These are phyloP conservation scores for Amblyteles armatorius DNA, from an alignment of 2,888 invertebrate genomes.

Conservation along the genomic window DNA sequence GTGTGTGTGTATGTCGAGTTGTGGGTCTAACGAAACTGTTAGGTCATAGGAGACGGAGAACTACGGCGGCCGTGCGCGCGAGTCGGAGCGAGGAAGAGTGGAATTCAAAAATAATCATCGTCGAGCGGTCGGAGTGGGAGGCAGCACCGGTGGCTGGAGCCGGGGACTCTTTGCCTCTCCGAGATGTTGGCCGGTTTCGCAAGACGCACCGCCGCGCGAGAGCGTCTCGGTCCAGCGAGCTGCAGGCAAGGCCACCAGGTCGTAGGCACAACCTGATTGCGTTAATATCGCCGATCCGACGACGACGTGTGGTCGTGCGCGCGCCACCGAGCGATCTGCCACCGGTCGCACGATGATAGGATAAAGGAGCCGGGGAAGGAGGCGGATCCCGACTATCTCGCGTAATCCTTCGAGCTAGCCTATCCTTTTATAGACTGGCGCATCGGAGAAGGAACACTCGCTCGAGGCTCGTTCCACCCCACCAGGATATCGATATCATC, in stretches of 20 bases:
- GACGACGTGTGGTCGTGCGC: slow-evolving; percentile 18
- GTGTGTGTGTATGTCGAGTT: not conserved
- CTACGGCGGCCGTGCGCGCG: not conserved
- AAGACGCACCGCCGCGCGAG: slow-evolving; percentile 42
- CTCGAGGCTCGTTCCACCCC: slow-evolving; percentile 16
- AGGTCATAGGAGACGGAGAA: slow-evolving; percentile 49
- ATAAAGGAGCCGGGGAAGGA: slow-evolving; percentile 20
- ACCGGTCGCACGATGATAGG: slow-evolving; percentile 40
- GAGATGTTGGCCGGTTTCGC: slow-evolving; percentile 59
- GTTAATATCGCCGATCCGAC: slow-evolving; percentile 60
- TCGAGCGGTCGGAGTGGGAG: slow-evolving; percentile 7
- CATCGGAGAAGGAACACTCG: not conserved
- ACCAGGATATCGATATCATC: slow-evolving; percentile 13
- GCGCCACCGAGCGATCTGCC: slow-evolving; percentile 20
- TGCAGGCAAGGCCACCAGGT: slow-evolving; percentile 79
- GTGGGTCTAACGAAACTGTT: slow-evolving; percentile 61
- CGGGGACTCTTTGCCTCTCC: not conserved
- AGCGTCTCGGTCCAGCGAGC: slow-evolving; percentile 78
- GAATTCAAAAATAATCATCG: slow-evolving; percentile 44
- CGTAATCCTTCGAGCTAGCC: slow-evolving; percentile 30
- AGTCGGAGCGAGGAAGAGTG: slow-evolving; percentile 29
- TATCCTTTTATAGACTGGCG: slow-evolving; percentile 52
- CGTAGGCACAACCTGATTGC: slow-evolving; percentile 76
- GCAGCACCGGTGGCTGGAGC: not conserved
- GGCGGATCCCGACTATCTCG: slow-evolving; percentile 10